Evolutionary conservation across 2,888 invertebrate species (phyloP), one percentile per base, ranked within the genome.

Genomic region (Zelleria hepariella): DNA sequence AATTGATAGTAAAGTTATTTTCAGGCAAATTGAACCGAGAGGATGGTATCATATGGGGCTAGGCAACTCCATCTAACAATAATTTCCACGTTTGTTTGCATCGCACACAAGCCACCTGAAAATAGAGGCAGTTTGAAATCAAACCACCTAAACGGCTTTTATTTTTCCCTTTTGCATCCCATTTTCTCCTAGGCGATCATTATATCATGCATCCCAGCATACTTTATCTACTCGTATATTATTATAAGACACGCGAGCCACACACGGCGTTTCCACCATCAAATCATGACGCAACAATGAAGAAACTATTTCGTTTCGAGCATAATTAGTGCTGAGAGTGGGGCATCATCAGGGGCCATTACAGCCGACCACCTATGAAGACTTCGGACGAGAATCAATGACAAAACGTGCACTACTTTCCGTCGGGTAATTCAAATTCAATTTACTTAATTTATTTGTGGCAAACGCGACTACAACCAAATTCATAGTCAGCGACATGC

Each of bases 341-440:
- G 24, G 55, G 67, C 74, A 77, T 77, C 83, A 82, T 77, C 82
- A 77, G 74, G 66, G 70, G 70, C 76, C 79, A 81, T 83, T 81
- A 78, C 74, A 66, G 70, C 68, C 65, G 77, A 72, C 85, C 84
- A 85, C 82, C 77, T 78, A 76, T 69, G 61, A 63, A 57, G 60
- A 57, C 8, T n/a, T 42, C 15, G 32, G 15, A 42, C 10, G 1
- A 15, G 32, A 42, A 42, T 55, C 55, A 48, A 56, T 56, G 56
- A 56, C 56, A 53, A 20, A 53, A 56, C 32, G 42, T 23, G 26
- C 54, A 15, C 0, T 54, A 42, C 15, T 42, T 42, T 42, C 32
- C 32, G 32, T 42, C 15, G 10, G 7, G 32, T 51, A 51, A 51
- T 51, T 7, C 18, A 5, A n/a, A 5, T 20, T n/a, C 15, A 32